Evolutionary conservation across 2,888 invertebrate genomes (phyloP).

Genomic region (Drosophila greeni): DNA sequence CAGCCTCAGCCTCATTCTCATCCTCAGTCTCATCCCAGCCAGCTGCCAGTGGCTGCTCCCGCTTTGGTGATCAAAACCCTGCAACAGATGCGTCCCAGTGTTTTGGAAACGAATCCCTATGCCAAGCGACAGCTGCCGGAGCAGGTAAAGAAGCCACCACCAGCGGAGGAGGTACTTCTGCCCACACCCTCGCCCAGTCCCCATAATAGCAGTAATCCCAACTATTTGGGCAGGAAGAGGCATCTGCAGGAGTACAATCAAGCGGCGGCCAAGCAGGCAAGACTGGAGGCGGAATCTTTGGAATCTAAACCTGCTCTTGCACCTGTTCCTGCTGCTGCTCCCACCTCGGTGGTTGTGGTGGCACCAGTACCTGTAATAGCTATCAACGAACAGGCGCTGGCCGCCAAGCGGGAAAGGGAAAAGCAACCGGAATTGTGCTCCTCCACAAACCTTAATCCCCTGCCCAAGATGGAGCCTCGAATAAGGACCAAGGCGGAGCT

Average conservation of each 20-base stretch:
- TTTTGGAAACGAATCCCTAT: slow-evolving; percentile 73
- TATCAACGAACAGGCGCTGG: slow-evolving; percentile 61
- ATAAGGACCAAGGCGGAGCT: slow-evolving; percentile 93
- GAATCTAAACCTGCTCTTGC: background rate
- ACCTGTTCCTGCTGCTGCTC: slow-evolving; percentile 4
- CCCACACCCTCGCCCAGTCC: slow-evolving; percentile 27
- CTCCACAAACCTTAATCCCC: background rate
- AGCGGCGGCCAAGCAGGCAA: slow-evolving; percentile 58
- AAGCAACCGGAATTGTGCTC: slow-evolving; percentile 27
- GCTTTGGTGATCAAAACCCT: slow-evolving; percentile 59
- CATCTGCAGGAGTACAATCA: slow-evolving; percentile 74
- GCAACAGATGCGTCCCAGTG: slow-evolving; percentile 73
- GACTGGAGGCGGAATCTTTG: slow-evolving; percentile 39
- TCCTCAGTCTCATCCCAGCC: too few species aligned
- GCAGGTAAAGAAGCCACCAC: slow-evolving; percentile 23
- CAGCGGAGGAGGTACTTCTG: slow-evolving; percentile 16
- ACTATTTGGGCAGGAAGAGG: slow-evolving; percentile 72
- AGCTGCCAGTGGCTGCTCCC: slow-evolving; percentile 13
- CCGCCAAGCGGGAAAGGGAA: slow-evolving; percentile 43
- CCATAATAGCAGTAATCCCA: slow-evolving; percentile 65
- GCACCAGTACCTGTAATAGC: slow-evolving; percentile 68
- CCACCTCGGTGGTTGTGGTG: slow-evolving; percentile 31
- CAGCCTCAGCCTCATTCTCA: too few species aligned
- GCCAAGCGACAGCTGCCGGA: slow-evolving; percentile 66
- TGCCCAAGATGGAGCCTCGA: slow-evolving; percentile 76